phyloP scores from a whole-genome alignment of 2,888 invertebrate species.

The Epinotia bilunana region DNA sequence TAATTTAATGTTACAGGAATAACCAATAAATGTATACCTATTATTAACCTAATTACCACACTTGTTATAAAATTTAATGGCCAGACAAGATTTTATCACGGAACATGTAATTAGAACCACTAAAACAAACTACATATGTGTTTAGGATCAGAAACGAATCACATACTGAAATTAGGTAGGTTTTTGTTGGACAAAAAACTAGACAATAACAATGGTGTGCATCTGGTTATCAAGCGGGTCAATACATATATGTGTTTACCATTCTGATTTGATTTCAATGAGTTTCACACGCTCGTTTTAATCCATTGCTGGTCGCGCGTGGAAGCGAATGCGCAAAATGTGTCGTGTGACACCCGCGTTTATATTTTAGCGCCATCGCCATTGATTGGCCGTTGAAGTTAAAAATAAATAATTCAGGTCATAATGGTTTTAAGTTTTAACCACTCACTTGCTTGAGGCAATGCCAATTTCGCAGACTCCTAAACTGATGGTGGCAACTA shows the following conservation, averaged over 20 bases:
- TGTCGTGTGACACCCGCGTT: no score
- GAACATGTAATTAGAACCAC: neutral
- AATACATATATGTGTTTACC: neutral
- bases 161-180: conserved; percentile 4
- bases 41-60: neutral
- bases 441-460: no score
- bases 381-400: no score
- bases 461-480: no score
- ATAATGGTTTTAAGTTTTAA: no score
- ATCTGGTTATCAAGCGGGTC: no score
- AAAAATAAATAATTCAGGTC: no score
- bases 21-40: neutral
- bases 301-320: no score
- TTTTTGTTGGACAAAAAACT: neutral
- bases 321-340: no score
- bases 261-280: neutral
- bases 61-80: neutral
- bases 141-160: neutral
- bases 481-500: no score
- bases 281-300: no score
- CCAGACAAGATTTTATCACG: neutral
- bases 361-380: no score
- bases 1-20: neutral
- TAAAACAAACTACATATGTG: conserved; percentile 10
- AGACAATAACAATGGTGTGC: neutral